Base-by-base conservation (phyloP, 2,888 invertebrate genomes). In the Leptarthrus brevirostris region DNA sequence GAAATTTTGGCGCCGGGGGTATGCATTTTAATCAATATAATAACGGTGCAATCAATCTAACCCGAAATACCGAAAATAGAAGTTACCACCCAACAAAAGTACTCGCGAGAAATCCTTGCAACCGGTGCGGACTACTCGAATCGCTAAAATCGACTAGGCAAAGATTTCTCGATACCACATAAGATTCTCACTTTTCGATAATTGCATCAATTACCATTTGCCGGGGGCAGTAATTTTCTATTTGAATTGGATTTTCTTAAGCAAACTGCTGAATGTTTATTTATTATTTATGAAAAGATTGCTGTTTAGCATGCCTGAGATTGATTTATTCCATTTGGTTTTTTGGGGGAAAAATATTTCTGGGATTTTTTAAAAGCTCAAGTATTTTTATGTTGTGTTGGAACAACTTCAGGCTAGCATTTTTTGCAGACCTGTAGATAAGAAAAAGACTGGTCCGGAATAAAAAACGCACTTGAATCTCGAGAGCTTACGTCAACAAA, bases 1-100 rank as follows among this genome's bases (percentile, higher is more conserved):
- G 84, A 81, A 79, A 82, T 81, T 79, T 82, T 83, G 69, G 80
- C 76, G 64, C 79, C 79, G 71, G 83, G 79, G 73, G 84, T 80
- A 79, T 85, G 83, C 85, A 85, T 85, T 79, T 78, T 78, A 34
- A 53, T 70, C 14, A 20, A 56, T 56, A 2, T 10, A 12, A 18
- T 61, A 36, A 30, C 30, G 4, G 30, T 8, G 8, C 30, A 30
- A 3, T 30, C 8, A 5, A 30, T 3, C 30, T 3, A 30, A 8
- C 8, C 8, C n/a, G n/a, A n/a, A n/a, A n/a, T n/a, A n/a, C n/a
- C n/a, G n/a, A 30, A 5, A 8, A 30, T 30, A 30, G 8, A 30
- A 30, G 30, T 8, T 30, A 3, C 8, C 30, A 30, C 30, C 40
- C 3, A 12, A 12, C 0, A 40, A 40, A 40, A 40, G 12, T 40